phyloP scores from a whole-genome alignment of 1,140 invertebrate species.

The Microplitis demolitor region DNA sequence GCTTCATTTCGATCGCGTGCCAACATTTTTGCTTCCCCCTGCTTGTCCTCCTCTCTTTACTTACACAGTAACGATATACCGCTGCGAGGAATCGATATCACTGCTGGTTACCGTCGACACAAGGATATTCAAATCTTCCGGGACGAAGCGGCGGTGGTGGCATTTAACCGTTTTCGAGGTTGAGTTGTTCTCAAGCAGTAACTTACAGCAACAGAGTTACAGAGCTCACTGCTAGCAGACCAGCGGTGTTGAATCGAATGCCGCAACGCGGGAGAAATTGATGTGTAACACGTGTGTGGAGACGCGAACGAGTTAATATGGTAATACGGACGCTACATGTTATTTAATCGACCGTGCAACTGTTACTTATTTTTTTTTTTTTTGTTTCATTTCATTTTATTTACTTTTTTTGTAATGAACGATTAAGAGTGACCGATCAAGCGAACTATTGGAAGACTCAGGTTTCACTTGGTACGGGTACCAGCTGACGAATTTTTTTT shows the following conservation, averaged over 20 bases:
- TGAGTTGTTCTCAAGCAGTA: slow-evolving; percentile 7
- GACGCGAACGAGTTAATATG: not conserved
- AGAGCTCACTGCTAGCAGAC: too few species aligned
- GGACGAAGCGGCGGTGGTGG: not conserved
- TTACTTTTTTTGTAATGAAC: not conserved
- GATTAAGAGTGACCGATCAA: not conserved
- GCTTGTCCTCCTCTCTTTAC: not conserved
- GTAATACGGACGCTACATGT: not conserved
- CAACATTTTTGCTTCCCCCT: slow-evolving; percentile 26
- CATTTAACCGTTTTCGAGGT: slow-evolving; percentile 8
- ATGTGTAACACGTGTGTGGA: not conserved
- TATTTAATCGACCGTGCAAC: not conserved
- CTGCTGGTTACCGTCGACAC: slow-evolving; percentile 40
- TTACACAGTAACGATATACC: too few species aligned
- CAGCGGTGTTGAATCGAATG: not conserved
- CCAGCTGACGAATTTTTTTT: slow-evolving; percentile 12
- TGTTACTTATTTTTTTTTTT: not conserved
- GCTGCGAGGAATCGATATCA: slow-evolving; percentile 51
- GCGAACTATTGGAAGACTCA: not conserved
- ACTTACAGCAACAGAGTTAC: not conserved
- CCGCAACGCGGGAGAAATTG: not conserved
- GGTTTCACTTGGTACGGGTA: not conserved
- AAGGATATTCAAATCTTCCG: slow-evolving; percentile 25
- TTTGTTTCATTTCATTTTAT: not conserved
- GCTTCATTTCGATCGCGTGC: slow-evolving; percentile 49